Evolutionary conservation across 2,113 vertebrate genomes (phyloP).

Genomic region (Nothocercus julius): DNA sequence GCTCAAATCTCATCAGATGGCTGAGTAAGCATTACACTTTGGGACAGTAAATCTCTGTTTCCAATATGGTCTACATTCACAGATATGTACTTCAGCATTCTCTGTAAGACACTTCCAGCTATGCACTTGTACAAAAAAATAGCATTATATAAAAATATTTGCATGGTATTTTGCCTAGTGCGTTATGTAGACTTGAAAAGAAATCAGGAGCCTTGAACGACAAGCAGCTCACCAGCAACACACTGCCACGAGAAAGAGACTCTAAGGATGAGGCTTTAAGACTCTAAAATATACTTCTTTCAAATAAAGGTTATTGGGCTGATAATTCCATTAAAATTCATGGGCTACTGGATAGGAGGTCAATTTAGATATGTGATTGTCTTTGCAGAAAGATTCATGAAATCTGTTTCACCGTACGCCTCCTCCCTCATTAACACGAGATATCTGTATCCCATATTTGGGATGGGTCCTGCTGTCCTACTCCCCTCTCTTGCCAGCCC

Average conservation of each 20-base stretch:
- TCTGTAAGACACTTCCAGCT: constrained; percentile 76
- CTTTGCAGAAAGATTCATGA: neutral
- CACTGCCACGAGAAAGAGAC: neutral
- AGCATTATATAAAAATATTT: constrained; percentile 69
- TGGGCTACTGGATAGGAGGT: neutral
- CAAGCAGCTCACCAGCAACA: neutral
- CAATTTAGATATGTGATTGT: neutral
- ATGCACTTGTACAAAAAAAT: constrained; percentile 66
- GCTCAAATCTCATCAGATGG: constrained; percentile 82
- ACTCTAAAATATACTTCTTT: neutral
- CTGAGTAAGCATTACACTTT: constrained; percentile 83
- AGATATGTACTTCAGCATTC: constrained; percentile 66
- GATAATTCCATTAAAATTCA: neutral
- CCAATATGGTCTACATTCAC: constrained; percentile 83
- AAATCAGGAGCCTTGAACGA: neutral
- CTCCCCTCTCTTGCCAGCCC: too few relatives aligned
- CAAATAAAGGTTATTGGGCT: neutral
- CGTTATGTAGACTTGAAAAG: constrained; percentile 13
- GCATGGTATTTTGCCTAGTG: constrained; percentile 69
- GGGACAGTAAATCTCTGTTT: constrained; percentile 84
- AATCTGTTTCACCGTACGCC: neutral
- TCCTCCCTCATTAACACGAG: neutral
- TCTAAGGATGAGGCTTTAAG: neutral
- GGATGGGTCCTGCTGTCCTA: neutral
- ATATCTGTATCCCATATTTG: neutral